Evolutionary conservation across 1,140 invertebrate species (phyloP), one percentile per base, ranked within the genome.

Genomic region (Ostrea edulis): DNA sequence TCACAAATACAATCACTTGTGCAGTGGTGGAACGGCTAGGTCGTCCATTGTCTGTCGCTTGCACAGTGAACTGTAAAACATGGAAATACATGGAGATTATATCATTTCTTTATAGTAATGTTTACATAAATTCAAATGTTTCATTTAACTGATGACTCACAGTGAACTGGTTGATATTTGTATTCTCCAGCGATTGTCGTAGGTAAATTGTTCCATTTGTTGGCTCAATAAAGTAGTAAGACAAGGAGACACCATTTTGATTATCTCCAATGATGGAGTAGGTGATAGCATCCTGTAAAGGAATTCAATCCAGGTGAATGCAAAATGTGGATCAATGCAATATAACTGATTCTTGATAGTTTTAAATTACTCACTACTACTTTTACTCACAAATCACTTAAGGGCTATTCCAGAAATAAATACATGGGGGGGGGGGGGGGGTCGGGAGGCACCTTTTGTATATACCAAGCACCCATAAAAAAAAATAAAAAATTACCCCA

Each of bases 151-250:
- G 14, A 22, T 25, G 17, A 86, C 90, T 88, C 77, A 91, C 90
- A 65, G 88, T 91, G 25, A 89, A 91, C 44, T 90, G 88, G 52
- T 90, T 86, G 52, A 89, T 86, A 82, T 85, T 88, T 22, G 82
- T 84, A 65, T 88, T 88, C 8, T 87, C 71, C 20, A 93, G 85
- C 52, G 90, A 89, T 35, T 88, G 89, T 20, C 90, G 68, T 1
- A 93, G 97, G 17, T 97, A 97, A 8, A 99, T 95, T 0, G 97
- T 96, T 0, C 98, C 98, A 0, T 97, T 97, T 82, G 97, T 97
- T 0, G 97, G 97, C 94, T 99, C 97, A 65, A 99, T 97, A 3
- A 97, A 96, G 94, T 99, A 99, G 68, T 87, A 91, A 25, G 91
- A 62, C 65, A 89, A 82, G 12, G 90, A 88, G 8, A 85, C n/a